Base-by-base conservation (phyloP, 2,113 vertebrate species). In the Centrocercus urophasianus region DNA sequence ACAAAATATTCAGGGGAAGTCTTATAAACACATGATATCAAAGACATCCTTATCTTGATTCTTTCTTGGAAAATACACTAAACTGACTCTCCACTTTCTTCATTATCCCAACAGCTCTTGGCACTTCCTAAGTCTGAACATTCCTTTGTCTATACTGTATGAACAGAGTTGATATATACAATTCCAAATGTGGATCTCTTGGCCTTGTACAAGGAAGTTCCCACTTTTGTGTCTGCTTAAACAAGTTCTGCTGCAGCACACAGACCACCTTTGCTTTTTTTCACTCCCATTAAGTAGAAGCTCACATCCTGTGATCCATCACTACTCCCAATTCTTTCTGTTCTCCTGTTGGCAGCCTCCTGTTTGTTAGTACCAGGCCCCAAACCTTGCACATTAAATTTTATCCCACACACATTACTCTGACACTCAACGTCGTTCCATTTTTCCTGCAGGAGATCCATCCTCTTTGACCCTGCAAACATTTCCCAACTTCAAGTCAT, bases 11-110 rank as follows among this genome's bases (percentile, higher is more conserved):
- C 28, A 74, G 13, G 4, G 52, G 57, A 43, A 64, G 12, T 24
- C 22, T 61, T 73, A 85, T 36, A 48, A 75, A 22, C 2, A 24
- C 6, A 18, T 0, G 0, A 24, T 34, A 56, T 0, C 52, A 30
- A 56, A 81, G 8, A 57, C 75, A 17, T 54, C 15, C 52, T 54
- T 54, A 54, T 54, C 52, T 54, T 15, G 3, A 6, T 17, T 28
- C 15, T 65, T 32, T 18, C n/a, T n/a, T n/a, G 3, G 15, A 25
- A 70, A 94, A 83, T 15, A 73, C 21, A 5, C 38, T 72, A 11
- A 61, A 5, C 45, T 57, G 27, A 67, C 20, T 77, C 16, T 45
- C 47, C 21, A 34, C 14, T 85, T 48, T 19, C 6, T 61, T 74
- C 32, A 74, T 21, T 57, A 65, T 30, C 28, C 34, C 52, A 65